Evolutionary conservation across 2,888 invertebrate genomes (phyloP).

Genomic region (Lycophotia porphyrea): DNA sequence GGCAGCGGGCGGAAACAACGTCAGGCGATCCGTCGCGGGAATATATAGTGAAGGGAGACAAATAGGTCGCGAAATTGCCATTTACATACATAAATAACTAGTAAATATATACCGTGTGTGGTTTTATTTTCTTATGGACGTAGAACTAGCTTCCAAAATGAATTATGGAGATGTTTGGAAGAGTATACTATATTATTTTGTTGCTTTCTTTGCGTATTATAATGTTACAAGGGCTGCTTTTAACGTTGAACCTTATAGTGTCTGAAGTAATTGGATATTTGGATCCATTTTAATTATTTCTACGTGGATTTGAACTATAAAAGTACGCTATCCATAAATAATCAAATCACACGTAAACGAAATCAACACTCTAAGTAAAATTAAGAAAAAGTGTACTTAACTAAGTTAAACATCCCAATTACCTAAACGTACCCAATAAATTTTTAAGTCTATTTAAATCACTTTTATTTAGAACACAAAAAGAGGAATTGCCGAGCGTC

Average conservation of each 20-base stretch:
- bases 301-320: background rate
- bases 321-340: background rate
- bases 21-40: slow-evolving; percentile 71
- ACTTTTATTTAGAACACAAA: slow-evolving; percentile 60
- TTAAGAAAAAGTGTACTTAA: slow-evolving; percentile 2
- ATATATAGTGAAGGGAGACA: slow-evolving; percentile 73
- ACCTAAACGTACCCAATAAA: slow-evolving; percentile 35
- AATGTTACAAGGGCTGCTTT: background rate
- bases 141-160: slow-evolving; percentile 57
- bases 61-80: slow-evolving; percentile 78
- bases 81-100: slow-evolving; percentile 72
- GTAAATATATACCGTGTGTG: slow-evolving; percentile 62
- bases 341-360: background rate
- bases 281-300: background rate
- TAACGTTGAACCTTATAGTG: background rate
- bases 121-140: slow-evolving; percentile 64
- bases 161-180: slow-evolving; percentile 59
- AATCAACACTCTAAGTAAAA: background rate
- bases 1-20: slow-evolving; percentile 71
- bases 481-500: slow-evolving; percentile 64
- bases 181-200: slow-evolving; percentile 23
- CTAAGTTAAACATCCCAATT: slow-evolving; percentile 10
- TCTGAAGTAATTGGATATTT: background rate
- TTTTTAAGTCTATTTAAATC: slow-evolving; percentile 60
- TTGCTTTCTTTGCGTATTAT: slow-evolving; percentile 21